Evolutionary conservation across 2,113 vertebrate genomes (phyloP).

Genomic region (Rynchops niger): DNA sequence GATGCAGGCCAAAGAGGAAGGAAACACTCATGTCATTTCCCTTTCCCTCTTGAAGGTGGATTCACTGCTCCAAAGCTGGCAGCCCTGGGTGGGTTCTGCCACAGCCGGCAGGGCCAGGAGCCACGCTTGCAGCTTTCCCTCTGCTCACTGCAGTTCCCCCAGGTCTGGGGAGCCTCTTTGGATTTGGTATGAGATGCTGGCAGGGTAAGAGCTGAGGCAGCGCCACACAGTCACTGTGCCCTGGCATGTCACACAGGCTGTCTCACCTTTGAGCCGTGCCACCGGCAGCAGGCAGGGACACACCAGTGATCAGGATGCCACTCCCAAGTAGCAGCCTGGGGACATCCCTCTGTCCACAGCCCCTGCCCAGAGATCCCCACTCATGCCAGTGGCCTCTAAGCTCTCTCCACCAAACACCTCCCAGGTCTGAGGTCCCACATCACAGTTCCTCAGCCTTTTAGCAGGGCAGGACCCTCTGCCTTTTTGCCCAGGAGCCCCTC

Average conservation of each 20-base stretch:
- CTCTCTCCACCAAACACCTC: neutral
- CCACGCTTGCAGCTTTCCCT: neutral
- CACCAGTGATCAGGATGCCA: neutral
- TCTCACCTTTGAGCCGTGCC: neutral
- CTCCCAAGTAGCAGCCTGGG: neutral
- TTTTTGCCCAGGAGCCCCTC: neutral
- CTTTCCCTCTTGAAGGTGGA: neutral
- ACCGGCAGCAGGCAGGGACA: neutral
- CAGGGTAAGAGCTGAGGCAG: neutral
- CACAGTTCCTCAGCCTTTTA: neutral
- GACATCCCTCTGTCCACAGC: neutral
- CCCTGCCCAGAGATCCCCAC: neutral
- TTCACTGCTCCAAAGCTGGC: neutral
- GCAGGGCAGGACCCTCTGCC: neutral
- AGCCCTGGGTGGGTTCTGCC: neutral
- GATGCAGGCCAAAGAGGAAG: neutral
- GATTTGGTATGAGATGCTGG: neutral
- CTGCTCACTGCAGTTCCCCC: neutral
- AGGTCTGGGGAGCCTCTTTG: neutral
- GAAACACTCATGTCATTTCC: neutral
- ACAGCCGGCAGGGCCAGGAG: rapidly evolving
- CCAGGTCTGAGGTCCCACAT: neutral
- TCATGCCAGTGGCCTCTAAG: neutral
- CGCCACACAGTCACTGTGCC: neutral
- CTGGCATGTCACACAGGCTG: neutral